Base-by-base conservation (phyloP, 2,797 vertebrate species). In the Scomberomorus guttatus region DNA sequence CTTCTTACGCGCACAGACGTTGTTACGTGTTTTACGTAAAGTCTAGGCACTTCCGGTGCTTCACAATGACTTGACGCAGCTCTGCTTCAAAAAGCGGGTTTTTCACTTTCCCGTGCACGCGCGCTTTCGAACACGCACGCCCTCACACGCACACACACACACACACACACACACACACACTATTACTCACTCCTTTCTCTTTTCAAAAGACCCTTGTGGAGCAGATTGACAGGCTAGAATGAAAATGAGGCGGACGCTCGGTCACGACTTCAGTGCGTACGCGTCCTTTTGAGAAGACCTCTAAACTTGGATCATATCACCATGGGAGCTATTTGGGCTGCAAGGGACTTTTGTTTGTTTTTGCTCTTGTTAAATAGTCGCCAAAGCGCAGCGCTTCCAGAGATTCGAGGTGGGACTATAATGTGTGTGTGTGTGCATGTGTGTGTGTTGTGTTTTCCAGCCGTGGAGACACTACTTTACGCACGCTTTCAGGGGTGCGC, bases 301-400 rank as follows among this genome's bases (percentile, higher is more conserved):
- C 90, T 88, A 88, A 90, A 93, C 92, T 90, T 90, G 93, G 91
- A 95, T 91, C 91, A 79, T 91, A 90, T 94, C 95, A 93, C 94
- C 90, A 96, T 96, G 96, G 95, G 93, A 94, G 93, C 93, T 93
- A 68, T 94, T 92, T 92, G 95, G 91, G 91, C 92, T 87, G 89
- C 93, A 63, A 90, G 91, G 88, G 88, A 94, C 93, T 91, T 95
- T 59, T 95, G 95, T 96, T 95, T 96, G 94, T 94, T 96, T 94
- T 94, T 96, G 92, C 94, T 96, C 92, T 88, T 96, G 94, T 95
- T 96, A 94, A 95, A 95, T 90, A 94, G 90, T 92, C 90, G 92
- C 91, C 95, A 95, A 93, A 95, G 93, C 93, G 77, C 91, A 59
- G 93, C 94, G 81, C 92, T 92, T 90, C 87, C 92, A 88, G 93